Percentiles rank a stretch among this genome's conserved stretches.
These are phyloP conservation scores for Lepilemur septentrionalis DNA, from an alignment of 2,797 vertebrate genomes.

Conservation along the genomic window DNA sequence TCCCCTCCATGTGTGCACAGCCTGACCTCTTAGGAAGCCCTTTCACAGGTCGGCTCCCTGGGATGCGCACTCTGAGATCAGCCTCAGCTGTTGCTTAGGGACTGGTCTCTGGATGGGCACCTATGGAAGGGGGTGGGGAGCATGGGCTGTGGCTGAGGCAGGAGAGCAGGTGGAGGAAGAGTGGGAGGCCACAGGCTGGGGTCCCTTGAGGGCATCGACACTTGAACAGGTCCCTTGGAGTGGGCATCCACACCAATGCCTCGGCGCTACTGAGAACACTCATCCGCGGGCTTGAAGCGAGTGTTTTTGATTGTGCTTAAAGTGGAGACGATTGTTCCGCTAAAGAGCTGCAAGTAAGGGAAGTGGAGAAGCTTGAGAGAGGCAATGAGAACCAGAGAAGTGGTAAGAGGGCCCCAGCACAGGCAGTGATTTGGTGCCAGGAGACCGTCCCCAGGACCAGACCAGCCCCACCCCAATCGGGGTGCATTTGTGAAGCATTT, in stretches of 20 bases:
- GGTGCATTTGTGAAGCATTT: neutral
- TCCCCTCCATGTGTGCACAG: neutral
- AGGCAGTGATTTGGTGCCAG: rapidly evolving
- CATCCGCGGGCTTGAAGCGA: neutral
- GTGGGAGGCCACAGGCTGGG: neutral
- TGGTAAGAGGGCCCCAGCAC: rapidly evolving
- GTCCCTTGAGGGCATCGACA: rapidly evolving
- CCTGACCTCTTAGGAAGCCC: neutral
- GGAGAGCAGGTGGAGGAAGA: neutral
- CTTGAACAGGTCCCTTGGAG: neutral
- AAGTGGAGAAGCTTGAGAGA: neutral
- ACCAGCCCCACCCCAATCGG: rapidly evolving
- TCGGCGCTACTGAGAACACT: neutral
- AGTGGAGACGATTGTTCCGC: neutral
- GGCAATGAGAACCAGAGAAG: neutral
- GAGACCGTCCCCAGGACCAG: rapidly evolving
- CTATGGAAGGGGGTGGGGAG: rapidly evolving
- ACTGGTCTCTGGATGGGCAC: neutral
- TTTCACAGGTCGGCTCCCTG: rapidly evolving
- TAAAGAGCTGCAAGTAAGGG: neutral
- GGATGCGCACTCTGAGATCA: neutral
- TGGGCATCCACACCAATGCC: rapidly evolving
- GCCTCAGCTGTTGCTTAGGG: neutral
- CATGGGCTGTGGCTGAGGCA: neutral
- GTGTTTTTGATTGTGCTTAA: neutral